Conservation (phyloP, 2,797 vertebrate species). For the Anguilla obscura region DNA sequence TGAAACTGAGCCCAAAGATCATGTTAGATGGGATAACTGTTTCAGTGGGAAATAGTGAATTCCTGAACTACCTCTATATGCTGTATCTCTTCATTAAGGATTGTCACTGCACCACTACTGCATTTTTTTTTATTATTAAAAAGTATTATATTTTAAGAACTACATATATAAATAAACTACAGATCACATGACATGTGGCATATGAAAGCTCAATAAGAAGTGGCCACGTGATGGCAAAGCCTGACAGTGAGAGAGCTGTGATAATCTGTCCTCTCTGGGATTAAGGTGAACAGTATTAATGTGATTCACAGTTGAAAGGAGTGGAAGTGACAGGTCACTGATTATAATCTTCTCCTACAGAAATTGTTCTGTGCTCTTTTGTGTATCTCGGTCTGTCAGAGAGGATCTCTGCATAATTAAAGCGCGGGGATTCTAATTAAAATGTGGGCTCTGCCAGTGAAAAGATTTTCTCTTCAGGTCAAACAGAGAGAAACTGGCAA, state of each 20-base stretch:
- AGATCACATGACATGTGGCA: background rate
- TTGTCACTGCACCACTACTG: background rate
- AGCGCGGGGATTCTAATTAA: background rate
- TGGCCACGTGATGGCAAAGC: background rate
- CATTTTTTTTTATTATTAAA: background rate
- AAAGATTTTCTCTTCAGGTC: background rate
- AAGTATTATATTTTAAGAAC: background rate
- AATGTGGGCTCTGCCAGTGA: background rate
- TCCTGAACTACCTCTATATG: background rate
- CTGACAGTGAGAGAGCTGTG: background rate
- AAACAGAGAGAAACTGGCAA: background rate
- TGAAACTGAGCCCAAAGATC: background rate
- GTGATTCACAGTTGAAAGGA: background rate
- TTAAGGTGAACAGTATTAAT: background rate
- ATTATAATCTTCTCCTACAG: constrained; percentile 4
- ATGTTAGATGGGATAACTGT: background rate
- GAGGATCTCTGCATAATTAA: background rate
- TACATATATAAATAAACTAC: background rate
- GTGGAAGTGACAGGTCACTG: constrained; percentile 2
- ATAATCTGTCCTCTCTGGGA: constrained; percentile 2
- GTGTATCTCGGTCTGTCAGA: background rate
- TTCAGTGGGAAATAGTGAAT: background rate
- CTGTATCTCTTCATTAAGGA: background rate
- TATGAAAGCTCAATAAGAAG: background rate
- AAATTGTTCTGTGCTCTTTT: background rate